These are phyloP conservation scores for Tympanuchus pallidicinctus DNA, from an alignment of 2,113 vertebrate genomes.

Conservation along the genomic window DNA sequence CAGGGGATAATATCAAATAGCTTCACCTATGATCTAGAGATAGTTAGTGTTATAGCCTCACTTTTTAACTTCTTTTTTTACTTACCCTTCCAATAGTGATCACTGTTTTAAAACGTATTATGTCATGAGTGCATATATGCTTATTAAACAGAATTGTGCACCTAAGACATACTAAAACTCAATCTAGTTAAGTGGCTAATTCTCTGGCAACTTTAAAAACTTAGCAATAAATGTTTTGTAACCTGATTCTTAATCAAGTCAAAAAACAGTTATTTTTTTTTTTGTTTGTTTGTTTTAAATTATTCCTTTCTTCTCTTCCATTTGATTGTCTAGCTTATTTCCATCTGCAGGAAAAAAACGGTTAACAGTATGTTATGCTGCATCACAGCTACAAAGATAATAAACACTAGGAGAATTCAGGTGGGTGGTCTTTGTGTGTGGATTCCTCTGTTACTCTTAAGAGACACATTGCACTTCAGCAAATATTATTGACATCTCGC, in stretches of 20 bases:
- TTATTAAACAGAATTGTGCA: background rate
- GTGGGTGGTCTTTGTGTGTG: background rate
- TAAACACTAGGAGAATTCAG: background rate
- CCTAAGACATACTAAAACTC: background rate
- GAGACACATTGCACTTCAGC: background rate
- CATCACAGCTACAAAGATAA: background rate
- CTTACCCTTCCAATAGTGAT: background rate
- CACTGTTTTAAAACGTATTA: background rate
- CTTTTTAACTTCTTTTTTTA: background rate
- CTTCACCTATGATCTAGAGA: background rate
- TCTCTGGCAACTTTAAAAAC: background rate
- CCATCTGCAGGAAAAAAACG: background rate
- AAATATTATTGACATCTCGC: background rate
- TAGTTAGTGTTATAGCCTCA: background rate
- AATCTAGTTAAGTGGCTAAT: background rate
- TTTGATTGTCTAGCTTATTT: background rate
- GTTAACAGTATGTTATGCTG: fast-evolving
- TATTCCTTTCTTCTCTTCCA: background rate
- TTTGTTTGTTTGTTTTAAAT: background rate
- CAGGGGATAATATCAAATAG: background rate
- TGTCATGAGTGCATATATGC: background rate
- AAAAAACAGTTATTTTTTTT: background rate
- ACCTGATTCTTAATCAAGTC: background rate
- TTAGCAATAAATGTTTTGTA: background rate
- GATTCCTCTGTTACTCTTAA: background rate